Base-by-base conservation (phyloP, 2,113 vertebrate species). In the Euleptes europaea region DNA sequence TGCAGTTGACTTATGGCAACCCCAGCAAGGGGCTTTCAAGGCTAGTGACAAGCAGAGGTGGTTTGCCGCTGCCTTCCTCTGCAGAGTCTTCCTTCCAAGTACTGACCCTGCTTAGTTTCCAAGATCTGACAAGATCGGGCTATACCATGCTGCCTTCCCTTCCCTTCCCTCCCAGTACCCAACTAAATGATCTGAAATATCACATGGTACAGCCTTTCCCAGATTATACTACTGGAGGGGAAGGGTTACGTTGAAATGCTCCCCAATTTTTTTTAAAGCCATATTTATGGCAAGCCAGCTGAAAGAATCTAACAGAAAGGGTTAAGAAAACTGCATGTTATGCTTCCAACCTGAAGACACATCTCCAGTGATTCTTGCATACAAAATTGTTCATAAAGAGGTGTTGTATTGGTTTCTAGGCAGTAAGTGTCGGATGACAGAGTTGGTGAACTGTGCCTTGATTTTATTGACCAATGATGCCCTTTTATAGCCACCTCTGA, bases 391-490 rank as follows among this genome's bases (percentile, higher is more conserved):
- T 80, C 17, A 4, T 21, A 5, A 66, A 42, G 40, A 51, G 44
- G 54, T 57, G 51, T 23, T 40, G 13, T 35, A 70, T 12, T 84
- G 14, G 75, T 38, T 84, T 33, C 60, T 74, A 19, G 42, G 40
- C 57, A 84, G 54, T 80, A 65, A 14, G 47, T 72, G 15, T 74
- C 31, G 33, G 67, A 13, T 78, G 44, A 57, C 42, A 60, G 40
- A 89, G 84, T 73, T 69, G 72, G 78, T 79, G 73, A 92, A 86
- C 69, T 78, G 71, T 83, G 71, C 28, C 86, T 82, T 74, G 70
- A 47, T 91, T 91, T 86, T 86, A 84, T 87, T 79, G 72, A 75
- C 82, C 84, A 84, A 63, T 82, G 85, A 70, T 19, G 77, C 66
- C 38, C 35, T 42, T 90, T 87, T 90, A 84, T 60, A 77, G 17